Evolutionary conservation across 2,113 vertebrate genomes (phyloP).

Genomic region (Bufo gargarizans): DNA sequence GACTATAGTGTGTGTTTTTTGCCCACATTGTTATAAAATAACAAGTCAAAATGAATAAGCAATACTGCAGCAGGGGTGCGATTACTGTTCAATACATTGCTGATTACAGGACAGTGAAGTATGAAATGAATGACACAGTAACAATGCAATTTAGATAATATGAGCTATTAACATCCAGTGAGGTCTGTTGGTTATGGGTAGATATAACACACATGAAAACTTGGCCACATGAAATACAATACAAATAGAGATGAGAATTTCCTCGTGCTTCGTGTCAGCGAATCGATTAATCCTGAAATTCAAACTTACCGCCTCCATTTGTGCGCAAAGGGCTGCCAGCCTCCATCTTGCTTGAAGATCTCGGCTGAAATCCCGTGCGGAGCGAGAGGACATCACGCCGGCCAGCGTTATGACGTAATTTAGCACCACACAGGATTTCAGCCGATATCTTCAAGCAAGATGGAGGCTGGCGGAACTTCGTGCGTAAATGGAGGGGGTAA

Average conservation of each 20-base stretch:
- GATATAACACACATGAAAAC: neutral
- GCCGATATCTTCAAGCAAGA: too few species aligned
- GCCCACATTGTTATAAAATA: neutral
- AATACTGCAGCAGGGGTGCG: neutral
- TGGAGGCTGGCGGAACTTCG: too few species aligned
- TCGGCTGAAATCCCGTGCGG: too few species aligned
- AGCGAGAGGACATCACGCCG: too few species aligned
- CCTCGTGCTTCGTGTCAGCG: too few species aligned
- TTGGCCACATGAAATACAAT: neutral
- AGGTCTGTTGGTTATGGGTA: neutral
- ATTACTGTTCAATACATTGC: neutral
- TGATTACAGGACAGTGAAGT: neutral
- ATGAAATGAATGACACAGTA: neutral
- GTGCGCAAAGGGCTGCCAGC: too few species aligned
- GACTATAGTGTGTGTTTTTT: neutral
- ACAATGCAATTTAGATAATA: neutral
- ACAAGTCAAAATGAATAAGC: neutral
- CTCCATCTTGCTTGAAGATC: too few species aligned
- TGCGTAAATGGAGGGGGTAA: too few species aligned
- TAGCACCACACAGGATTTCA: too few species aligned
- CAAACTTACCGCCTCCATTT: too few species aligned
- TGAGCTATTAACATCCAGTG: neutral
- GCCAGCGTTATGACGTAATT: too few species aligned
- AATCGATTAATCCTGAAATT: too few species aligned
- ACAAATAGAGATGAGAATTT: neutral